Percentiles rank a stretch among this genome's conserved stretches.
These are phyloP conservation scores for Zelleria hepariella DNA, from an alignment of 2,888 invertebrate species.

Conservation along the genomic window DNA sequence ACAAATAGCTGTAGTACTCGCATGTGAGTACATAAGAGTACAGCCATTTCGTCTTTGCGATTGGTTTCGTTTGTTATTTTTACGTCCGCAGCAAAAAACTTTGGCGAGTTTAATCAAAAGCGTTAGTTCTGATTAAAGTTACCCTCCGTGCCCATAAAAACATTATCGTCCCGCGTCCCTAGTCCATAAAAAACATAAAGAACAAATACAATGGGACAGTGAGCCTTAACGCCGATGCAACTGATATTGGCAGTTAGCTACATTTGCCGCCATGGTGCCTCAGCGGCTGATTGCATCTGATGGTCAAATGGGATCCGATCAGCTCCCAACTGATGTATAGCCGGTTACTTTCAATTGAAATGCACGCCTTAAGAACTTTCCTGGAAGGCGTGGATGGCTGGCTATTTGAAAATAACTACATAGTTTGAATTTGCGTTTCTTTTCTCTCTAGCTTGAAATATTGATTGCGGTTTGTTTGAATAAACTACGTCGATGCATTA, in stretches of 20 bases:
- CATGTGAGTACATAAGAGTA: no score
- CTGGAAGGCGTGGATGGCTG: background rate
- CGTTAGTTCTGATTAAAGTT: constrained; percentile 57
- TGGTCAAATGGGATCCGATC: constrained; percentile 18
- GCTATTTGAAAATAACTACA: background rate
- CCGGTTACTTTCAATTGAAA: constrained; percentile 17
- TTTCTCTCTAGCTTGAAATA: background rate
- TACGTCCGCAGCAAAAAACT: constrained; percentile 33
- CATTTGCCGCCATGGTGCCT: constrained; percentile 30
- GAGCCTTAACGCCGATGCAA: constrained; percentile 47
- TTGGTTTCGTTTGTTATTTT: background rate
- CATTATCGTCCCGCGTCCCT: constrained; percentile 64
- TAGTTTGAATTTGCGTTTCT: background rate
- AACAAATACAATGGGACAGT: constrained; percentile 62
- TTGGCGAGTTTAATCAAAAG: constrained; percentile 61
- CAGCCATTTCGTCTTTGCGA: background rate
- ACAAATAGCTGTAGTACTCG: no score
- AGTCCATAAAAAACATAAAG: constrained; percentile 67
- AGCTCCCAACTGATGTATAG: constrained; percentile 13
- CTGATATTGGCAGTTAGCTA: constrained; percentile 68
- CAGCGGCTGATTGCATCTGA: constrained; percentile 46
- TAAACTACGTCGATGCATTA: no score
- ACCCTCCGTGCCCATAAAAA: constrained; percentile 65
- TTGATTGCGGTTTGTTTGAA: background rate
- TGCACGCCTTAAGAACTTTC: background rate